These are phyloP conservation scores for Drosophila koepferae DNA, from an alignment of 2,888 invertebrate genomes.

Conservation along the genomic window DNA sequence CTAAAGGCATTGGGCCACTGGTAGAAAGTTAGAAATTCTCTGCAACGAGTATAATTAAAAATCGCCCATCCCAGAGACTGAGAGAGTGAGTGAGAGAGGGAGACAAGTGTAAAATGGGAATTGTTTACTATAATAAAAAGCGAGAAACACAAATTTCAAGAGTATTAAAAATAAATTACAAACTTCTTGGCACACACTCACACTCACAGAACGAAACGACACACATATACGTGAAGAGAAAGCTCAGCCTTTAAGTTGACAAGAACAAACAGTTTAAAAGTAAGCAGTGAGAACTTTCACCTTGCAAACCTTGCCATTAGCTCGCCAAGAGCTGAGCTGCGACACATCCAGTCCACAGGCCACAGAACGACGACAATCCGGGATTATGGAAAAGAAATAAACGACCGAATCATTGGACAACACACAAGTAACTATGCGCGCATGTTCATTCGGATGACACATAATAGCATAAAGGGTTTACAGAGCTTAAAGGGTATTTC, in stretches of 20 bases:
- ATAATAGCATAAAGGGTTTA: slow-evolving; percentile 36
- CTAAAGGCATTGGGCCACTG: slow-evolving; percentile 11
- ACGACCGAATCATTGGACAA: slow-evolving; percentile 16
- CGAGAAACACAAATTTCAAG: slow-evolving; percentile 25
- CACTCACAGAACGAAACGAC: not conserved
- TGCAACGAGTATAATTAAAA: slow-evolving; percentile 39
- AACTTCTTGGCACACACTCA: slow-evolving; percentile 18
- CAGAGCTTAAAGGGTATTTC: slow-evolving; percentile 29
- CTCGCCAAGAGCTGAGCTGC: slow-evolving; percentile 1
- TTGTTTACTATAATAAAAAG: slow-evolving; percentile 27
- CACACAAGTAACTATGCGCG: not conserved
- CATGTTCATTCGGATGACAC: slow-evolving; percentile 13
- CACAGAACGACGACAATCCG: slow-evolving; percentile 8
- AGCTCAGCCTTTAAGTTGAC: slow-evolving; percentile 21
- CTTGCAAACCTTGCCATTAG: slow-evolving; percentile 16
- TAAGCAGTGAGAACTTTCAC: slow-evolving; percentile 40
- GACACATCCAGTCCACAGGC: not conserved
- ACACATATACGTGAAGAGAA: not conserved
- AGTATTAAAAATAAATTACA: slow-evolving; percentile 50
- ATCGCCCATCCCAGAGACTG: not conserved
- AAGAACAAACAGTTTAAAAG: slow-evolving; percentile 30
- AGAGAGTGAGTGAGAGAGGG: not conserved
- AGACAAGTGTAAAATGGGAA: slow-evolving; percentile 10
- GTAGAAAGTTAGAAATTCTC: slow-evolving; percentile 31
- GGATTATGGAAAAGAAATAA: slow-evolving; percentile 34